Evolutionary conservation across 2,797 vertebrate genomes (phyloP), one percentile per base, ranked within the genome.

Genomic region (Cossypha caffra): DNA sequence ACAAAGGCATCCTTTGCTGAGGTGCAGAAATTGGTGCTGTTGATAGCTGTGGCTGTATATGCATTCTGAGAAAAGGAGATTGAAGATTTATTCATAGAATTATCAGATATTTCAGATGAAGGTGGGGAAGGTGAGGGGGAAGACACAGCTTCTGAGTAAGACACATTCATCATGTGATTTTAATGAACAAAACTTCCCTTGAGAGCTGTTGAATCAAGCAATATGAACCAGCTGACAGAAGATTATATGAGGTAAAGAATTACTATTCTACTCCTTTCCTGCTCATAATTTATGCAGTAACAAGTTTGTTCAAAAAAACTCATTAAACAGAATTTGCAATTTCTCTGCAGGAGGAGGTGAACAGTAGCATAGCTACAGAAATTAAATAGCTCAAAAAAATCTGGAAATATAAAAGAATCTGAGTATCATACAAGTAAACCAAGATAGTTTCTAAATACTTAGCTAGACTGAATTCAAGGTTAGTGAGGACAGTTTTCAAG

Each of bases 21-120:
- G 21, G 99, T 99, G 97, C 99, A 99, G 98, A 99, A 99, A 97
- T 99, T 99, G 95, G 99, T 99, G 97, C 99, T 99, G 98, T 99
- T 99, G 98, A 99, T 99, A 96, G 99, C 99, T 58, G 99, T 99
- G 91, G 99, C 99, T 97, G 99, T 99, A 91, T 99, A 99, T 15
- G 99, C 99, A 62, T 99, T 99, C 99, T 99, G 88, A 48, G 95
- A 59, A 97, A 96, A 81, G 42, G 6, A 93, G 69, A 94, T 76
- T 67, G 10, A 63, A 45, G 21, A 74, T 62, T 92, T 80, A 79
- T 29, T 83, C n/a, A 58, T 11, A 31, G 68, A 51, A 75, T 15
- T 8, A 71, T 62, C 31, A 67, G 38, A 13, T 62, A 52, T 51
- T 86, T 84, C 69, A 72, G 52, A 81, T 4, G 0, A 10, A 5